Base-by-base conservation (phyloP, 2,888 invertebrate species). In the Heteromurus nitidus region DNA sequence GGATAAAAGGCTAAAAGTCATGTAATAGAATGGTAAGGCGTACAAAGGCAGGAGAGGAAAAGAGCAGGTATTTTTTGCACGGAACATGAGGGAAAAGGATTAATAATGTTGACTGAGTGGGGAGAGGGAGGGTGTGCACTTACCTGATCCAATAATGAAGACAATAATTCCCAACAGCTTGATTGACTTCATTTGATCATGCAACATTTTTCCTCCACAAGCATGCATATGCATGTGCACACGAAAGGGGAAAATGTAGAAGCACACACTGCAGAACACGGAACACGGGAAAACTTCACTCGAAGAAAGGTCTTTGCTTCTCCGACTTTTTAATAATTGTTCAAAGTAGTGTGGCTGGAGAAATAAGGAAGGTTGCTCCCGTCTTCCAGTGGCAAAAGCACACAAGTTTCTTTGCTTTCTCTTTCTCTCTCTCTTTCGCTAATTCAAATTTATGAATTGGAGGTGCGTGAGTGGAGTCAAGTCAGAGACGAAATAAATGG, bases 81-180 rank as follows among this genome's bases (percentile, higher is more conserved):
- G n/a, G n/a, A n/a, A 16, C 16, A 75, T 16, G 36, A 36, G 28
- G 44, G 18, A 42, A 36, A 20, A 55, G 75, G 67, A 75, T 67
- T 67, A 67, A 75, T 75, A 67, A 65, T 42, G 76, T 60, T 76
- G 70, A 73, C 58, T 67, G 73, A 80, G 67, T 67, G 62, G 58
- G 58, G 42, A 22, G 58, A 70, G 65, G 42, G 64, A 81, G 74
- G 67, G 73, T 76, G 70, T 76, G 65, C 68, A 73, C 85, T 85
- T 84, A 85, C 85, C 85, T 82, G 85, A 83, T 82, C 85, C 85
- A 82, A 85, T 83, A 79, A 85, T 84, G 81, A 82, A 84, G 77
- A 85, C 77, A 82, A 84, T 80, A 73, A 85, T 77, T 72, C 75
- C 85, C 75, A 83, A 83, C 80, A 83, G 79, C 82, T 85, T 85